These are phyloP conservation scores for Xiphorhynchus erythropygius DNA, from an alignment of 2,797 vertebrate species.

Conservation along the genomic window DNA sequence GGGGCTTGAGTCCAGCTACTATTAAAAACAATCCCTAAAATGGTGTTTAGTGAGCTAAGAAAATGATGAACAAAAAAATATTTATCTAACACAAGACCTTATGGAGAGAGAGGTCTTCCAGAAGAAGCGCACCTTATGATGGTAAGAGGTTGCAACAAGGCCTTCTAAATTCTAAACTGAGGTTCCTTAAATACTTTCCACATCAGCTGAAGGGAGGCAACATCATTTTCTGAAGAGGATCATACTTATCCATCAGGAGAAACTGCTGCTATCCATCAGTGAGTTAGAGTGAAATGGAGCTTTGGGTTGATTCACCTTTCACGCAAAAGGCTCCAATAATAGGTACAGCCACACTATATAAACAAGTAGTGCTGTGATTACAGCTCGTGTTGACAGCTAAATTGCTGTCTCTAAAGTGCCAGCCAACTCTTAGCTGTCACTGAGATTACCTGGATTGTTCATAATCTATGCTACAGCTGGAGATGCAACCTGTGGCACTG, in stretches of 20 bases:
- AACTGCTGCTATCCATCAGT: background rate
- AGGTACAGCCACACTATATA: background rate
- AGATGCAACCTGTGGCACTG: background rate
- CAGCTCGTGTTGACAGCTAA: background rate
- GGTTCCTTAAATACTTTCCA: background rate
- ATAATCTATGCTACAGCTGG: background rate
- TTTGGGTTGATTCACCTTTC: background rate
- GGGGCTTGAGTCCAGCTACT: background rate
- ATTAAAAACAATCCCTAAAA: background rate
- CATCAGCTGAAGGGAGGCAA: background rate
- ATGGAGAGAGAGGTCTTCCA: background rate
- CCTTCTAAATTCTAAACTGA: background rate
- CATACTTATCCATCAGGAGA: background rate
- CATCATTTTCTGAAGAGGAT: background rate
- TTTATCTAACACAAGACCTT: background rate
- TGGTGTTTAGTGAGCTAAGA: background rate
- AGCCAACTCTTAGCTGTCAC: background rate
- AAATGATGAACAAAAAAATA: background rate
- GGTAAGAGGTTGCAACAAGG: background rate
- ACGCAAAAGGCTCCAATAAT: background rate
- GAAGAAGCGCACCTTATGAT: background rate
- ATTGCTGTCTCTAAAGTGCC: background rate
- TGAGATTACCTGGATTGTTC: background rate
- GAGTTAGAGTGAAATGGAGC: background rate
- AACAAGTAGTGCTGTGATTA: background rate